phyloP scores from a whole-genome alignment of 2,888 invertebrate species.

The Oscheius sp. region DNA sequence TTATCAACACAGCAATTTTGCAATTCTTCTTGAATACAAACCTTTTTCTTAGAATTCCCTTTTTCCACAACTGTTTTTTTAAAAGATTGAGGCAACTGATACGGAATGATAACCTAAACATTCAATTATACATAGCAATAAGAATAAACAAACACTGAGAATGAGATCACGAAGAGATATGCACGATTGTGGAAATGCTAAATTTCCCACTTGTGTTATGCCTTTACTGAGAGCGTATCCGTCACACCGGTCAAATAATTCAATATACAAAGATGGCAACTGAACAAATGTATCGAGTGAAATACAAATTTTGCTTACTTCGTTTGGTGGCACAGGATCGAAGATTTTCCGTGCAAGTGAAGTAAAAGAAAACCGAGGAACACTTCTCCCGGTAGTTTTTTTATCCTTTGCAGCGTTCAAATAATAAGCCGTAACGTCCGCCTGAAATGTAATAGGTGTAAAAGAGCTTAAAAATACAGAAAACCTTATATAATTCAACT shows the following conservation, averaged over 20 bases:
- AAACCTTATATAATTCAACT: conserved; percentile 15
- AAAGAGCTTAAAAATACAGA: background rate
- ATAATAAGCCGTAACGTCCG: conserved; percentile 18
- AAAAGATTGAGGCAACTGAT: conserved; percentile 14
- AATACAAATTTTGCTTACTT: background rate
- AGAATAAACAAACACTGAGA: background rate
- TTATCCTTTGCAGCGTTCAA: background rate
- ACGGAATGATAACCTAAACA: conserved; percentile 27
- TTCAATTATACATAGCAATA: background rate
- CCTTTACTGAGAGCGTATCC: background rate
- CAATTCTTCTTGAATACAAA: no score
- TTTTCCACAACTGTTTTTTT: conserved; percentile 8
- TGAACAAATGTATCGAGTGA: background rate
- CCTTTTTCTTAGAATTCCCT: conserved; percentile 14
- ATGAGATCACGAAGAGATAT: conserved; percentile 15
- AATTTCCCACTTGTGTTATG: background rate
- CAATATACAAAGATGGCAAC: conserved; percentile 14
- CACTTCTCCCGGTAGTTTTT: background rate
- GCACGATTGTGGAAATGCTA: background rate
- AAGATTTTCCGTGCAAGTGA: conserved; percentile 18
- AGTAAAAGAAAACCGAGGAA: conserved; percentile 2
- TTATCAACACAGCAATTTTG: no score
- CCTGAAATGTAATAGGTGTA: background rate
- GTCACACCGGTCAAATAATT: conserved; percentile 26
- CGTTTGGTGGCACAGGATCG: background rate